A percentile compares a stretch with the other conserved stretches of the same genome.
Evolutionary conservation across 2,113 vertebrate species (phyloP).

Genomic region (Bucco capensis): DNA sequence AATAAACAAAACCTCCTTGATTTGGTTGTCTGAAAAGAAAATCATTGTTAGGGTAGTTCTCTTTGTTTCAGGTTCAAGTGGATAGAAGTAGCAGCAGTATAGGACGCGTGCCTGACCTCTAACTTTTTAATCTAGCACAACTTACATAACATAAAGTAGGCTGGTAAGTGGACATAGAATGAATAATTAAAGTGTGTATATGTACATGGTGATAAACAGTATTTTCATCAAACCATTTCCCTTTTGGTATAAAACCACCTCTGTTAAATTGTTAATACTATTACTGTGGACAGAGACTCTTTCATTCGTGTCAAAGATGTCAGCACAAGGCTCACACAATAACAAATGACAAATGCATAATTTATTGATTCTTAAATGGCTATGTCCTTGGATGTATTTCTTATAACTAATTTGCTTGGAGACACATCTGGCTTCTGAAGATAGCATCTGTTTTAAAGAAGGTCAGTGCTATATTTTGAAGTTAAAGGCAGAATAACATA

Average conservation of each 20-base stretch:
- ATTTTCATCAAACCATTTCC: slow-evolving; percentile 59
- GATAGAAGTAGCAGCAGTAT: background rate
- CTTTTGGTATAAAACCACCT: slow-evolving; percentile 58
- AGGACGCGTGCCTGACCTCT: background rate
- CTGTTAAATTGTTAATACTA: slow-evolving; percentile 75
- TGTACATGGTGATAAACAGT: slow-evolving; percentile 56
- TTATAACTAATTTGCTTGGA: slow-evolving; percentile 74
- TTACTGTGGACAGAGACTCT: slow-evolving; percentile 62
- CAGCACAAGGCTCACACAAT: slow-evolving; percentile 58
- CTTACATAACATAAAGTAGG: slow-evolving; percentile 39
- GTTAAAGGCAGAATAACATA: slow-evolving; percentile 44
- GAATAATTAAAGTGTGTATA: slow-evolving; percentile 70
- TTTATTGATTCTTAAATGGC: slow-evolving; percentile 78
- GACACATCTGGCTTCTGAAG: slow-evolving; percentile 69
- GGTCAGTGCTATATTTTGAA: slow-evolving; percentile 63
- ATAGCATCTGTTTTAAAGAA: slow-evolving; percentile 71
- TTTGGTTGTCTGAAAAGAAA: slow-evolving; percentile 17
- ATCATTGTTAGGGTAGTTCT: background rate
- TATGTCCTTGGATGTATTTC: slow-evolving; percentile 72
- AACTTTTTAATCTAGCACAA: slow-evolving; percentile 41
- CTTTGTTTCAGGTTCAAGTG: background rate
- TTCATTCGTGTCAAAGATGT: slow-evolving; percentile 63
- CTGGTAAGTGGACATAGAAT: slow-evolving; percentile 54
- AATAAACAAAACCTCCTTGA: slow-evolving; percentile 35
- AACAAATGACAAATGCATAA: slow-evolving; percentile 77